Conservation (phyloP, 2,113 vertebrate genomes). For the Probosciger aterrimus region DNA sequence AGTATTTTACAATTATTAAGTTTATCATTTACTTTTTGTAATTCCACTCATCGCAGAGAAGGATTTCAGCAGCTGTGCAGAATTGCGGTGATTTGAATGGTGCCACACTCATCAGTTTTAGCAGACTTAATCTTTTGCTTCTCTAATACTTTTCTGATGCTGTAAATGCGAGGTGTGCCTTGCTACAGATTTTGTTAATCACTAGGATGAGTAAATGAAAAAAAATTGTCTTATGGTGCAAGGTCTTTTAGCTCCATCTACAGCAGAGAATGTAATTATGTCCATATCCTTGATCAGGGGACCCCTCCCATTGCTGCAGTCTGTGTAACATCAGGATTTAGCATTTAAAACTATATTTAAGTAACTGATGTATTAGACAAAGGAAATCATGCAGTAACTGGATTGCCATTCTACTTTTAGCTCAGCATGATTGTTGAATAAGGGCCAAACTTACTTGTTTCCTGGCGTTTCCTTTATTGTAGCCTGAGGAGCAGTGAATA, state of each 20-base stretch:
- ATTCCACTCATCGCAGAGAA: background rate
- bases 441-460: conserved; percentile 20
- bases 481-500: background rate
- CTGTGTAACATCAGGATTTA: background rate
- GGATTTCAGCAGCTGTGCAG: conserved; percentile 12
- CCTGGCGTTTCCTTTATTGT: conserved; percentile 46
- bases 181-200: background rate
- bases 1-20: conserved; percentile 3
- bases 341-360: conserved; percentile 3
- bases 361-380: conserved; percentile 17
- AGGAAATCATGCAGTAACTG: conserved; percentile 16
- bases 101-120: background rate
- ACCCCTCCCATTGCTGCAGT: background rate
- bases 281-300: background rate
- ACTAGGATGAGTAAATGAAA: background rate
- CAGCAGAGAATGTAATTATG: background rate
- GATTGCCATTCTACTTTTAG: conserved; percentile 44
- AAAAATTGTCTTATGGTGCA: background rate
- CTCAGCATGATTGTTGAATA: conserved; percentile 33
- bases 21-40: conserved; percentile 11
- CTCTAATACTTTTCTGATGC: background rate
- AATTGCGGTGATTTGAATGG: background rate
- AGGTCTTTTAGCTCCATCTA: conserved; percentile 6
- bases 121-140: background rate
- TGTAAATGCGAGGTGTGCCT: background rate